Evolutionary conservation across 2,113 vertebrate species (phyloP).

Genomic region (Diadophis punctatus): DNA sequence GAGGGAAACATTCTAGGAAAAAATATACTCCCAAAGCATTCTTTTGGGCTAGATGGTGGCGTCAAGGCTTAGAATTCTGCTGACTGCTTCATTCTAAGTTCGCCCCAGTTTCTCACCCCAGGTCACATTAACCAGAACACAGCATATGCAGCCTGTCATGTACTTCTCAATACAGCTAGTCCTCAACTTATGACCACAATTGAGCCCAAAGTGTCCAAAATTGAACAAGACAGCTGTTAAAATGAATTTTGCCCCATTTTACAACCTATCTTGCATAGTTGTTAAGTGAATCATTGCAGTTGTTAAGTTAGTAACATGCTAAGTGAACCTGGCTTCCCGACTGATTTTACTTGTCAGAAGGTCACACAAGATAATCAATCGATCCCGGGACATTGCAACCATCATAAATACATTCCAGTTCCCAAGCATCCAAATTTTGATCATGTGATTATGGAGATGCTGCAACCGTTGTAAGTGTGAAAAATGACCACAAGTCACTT

Average conservation of each 20-base stretch:
- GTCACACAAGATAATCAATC: background rate
- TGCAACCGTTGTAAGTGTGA: background rate
- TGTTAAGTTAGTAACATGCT: background rate
- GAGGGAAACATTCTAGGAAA: background rate
- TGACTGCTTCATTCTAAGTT: background rate
- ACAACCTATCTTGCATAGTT: background rate
- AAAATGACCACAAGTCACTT: background rate
- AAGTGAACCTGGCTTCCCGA: background rate
- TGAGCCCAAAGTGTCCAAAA: too few species aligned
- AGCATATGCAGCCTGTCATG: background rate
- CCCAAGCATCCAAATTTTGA: background rate
- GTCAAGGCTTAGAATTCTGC: background rate
- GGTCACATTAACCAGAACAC: background rate
- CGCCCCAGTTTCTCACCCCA: too few species aligned
- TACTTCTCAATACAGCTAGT: too few species aligned
- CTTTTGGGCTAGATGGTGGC: background rate
- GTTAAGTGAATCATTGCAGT: background rate
- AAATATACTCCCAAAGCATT: background rate
- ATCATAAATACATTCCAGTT: background rate
- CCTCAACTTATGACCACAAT: too few species aligned
- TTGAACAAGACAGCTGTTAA: too few species aligned
- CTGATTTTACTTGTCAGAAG: background rate
- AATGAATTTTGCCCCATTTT: too few species aligned
- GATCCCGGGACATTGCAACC: background rate
- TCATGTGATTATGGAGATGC: background rate